Percentiles rank a stretch among this genome's conserved stretches.
Conservation (phyloP, 2,113 vertebrate species). For the Agapornis roseicollis region DNA sequence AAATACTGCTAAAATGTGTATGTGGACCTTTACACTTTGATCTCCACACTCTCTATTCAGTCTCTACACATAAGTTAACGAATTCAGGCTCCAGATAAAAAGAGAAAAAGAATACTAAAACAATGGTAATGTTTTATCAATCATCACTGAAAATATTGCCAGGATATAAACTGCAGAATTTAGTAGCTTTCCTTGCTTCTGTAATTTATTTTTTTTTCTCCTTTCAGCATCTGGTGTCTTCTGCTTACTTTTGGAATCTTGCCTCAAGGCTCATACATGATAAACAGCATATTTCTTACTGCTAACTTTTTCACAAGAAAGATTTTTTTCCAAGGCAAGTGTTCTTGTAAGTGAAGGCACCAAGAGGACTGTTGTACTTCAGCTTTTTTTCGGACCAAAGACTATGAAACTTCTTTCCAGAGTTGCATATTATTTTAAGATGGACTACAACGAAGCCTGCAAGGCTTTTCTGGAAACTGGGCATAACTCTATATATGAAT, state of each 20-base stretch:
- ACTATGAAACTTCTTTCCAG: neutral
- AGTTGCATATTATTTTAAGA: neutral
- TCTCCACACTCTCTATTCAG: neutral
- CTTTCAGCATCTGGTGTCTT: neutral
- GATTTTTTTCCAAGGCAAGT: neutral
- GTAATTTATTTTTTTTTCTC: neutral
- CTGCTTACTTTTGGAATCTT: neutral
- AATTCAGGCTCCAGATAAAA: neutral
- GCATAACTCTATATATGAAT: fast-evolving
- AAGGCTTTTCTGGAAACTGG: neutral
- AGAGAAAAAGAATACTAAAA: neutral
- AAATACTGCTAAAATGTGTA: neutral
- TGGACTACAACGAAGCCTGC: neutral
- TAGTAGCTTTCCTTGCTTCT: neutral
- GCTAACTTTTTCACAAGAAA: neutral
- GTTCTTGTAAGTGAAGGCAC: neutral
- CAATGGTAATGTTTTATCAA: neutral
- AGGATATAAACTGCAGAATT: neutral
- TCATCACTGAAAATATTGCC: neutral
- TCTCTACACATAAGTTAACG: neutral
- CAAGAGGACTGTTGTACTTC: fast-evolving
- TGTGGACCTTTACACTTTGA: neutral
- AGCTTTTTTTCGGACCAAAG: neutral
- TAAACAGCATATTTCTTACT: neutral
- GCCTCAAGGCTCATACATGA: neutral